These are phyloP conservation scores for Galbula dea DNA, from an alignment of 2,113 vertebrate genomes.

Conservation along the genomic window DNA sequence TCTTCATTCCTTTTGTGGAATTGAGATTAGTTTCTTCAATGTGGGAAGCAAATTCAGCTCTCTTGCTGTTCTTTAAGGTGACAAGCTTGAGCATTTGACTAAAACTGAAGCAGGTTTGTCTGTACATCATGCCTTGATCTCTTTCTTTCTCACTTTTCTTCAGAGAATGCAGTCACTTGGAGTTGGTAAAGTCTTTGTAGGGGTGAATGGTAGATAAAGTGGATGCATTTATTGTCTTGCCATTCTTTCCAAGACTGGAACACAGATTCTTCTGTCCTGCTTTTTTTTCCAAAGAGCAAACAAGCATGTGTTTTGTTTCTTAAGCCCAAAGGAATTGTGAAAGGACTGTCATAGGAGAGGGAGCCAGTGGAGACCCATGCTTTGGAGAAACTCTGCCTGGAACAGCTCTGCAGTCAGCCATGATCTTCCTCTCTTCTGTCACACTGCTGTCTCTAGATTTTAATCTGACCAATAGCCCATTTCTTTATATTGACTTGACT, in stretches of 20 bases:
- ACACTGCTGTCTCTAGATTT: not conserved
- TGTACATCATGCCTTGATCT: not conserved
- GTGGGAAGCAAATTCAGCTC: constrained; percentile 44
- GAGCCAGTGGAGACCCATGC: not conserved
- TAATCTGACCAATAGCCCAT: not conserved
- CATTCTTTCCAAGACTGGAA: not conserved
- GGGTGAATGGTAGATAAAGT: not conserved
- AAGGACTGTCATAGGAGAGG: not conserved
- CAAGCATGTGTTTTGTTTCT: not conserved
- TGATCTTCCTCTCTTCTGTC: not conserved
- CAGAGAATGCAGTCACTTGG: not conserved
- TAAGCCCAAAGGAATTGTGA: not conserved
- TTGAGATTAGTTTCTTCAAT: not conserved
- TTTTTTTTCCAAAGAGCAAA: not conserved
- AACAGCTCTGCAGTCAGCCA: not conserved
- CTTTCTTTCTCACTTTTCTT: not conserved
- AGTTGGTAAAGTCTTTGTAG: not conserved
- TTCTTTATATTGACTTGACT: not conserved
- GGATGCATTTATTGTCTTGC: not conserved
- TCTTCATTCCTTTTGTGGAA: constrained; percentile 15
- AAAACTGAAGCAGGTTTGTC: not conserved
- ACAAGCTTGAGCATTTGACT: constrained; percentile 13
- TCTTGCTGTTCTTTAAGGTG: not conserved
- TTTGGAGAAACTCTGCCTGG: not conserved
- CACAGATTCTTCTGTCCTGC: not conserved